Base-by-base conservation (phyloP, 2,113 vertebrate species). In the Oenanthe oenanthe region DNA sequence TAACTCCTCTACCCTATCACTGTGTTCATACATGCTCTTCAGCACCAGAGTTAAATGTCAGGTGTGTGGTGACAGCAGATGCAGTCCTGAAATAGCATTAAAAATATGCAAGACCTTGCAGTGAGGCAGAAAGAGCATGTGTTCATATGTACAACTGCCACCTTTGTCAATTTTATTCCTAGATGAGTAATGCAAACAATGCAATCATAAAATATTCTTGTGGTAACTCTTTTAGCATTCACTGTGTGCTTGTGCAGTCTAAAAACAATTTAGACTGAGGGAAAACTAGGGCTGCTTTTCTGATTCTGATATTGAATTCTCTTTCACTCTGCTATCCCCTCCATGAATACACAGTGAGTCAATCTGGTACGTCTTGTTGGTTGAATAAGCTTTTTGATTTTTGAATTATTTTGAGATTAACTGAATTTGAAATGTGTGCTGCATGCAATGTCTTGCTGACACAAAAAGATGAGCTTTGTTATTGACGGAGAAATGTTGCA, bases 371-470 rank as follows among this genome's bases (percentile, higher is more conserved):
- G 95, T 97, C 97, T 97, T 98, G 97, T 97, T 97, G 96, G 93
- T 97, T 98, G 98, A 98, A 98, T 97, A 98, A 98, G 87, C 96
- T 96, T 97, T 98, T 98, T 98, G 98, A 98, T 98, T 98, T 98
- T 95, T 97, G 97, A 98, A 98, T 98, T 98, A 98, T 98, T 97
- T 95, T 96, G 94, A 98, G 97, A 98, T 98, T 98, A 98, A 97
- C 95, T 97, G 97, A 97, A 98, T 98, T 97, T 97, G 97, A 98
- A 98, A 98, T 97, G 96, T 96, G 97, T 80, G 93, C 96, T 97
- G 96, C 96, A 87, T 97, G 95, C 96, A 96, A 93, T 88, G 96
- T 94, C 97, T 97, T 97, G 97, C 97, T 97, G 96, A 87, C 94
- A 95, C 93, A 97, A 97, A 98, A 95, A 95, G 91, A 98, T 98